Conservation (phyloP, 2,888 invertebrate species). For the Callinectes sapidus region DNA sequence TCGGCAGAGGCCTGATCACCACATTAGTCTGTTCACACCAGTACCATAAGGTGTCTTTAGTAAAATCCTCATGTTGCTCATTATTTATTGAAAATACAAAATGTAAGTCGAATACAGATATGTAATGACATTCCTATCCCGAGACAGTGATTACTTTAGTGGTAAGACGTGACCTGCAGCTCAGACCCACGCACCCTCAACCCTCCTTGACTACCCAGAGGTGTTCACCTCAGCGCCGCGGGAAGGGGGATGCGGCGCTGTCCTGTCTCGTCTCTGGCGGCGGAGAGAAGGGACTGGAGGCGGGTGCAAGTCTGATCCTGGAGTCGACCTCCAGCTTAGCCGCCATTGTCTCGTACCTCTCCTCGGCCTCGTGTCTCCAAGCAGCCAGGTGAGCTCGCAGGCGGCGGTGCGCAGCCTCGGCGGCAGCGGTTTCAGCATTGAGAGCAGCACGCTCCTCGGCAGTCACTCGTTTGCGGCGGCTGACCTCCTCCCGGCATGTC, state of each 20-base stretch:
- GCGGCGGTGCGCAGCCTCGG: constrained; percentile 65
- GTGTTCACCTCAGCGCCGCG: not conserved
- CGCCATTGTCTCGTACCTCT: constrained; percentile 59
- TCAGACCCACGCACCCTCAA: not conserved
- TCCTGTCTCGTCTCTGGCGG: not conserved
- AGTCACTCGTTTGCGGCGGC: constrained; percentile 57
- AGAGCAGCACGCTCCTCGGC: constrained; percentile 57
- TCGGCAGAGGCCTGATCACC: not conserved
- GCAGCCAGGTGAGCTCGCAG: constrained; percentile 60
- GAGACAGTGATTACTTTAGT: not conserved
- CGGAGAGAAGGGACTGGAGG: not conserved
- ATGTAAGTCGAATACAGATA: not conserved
- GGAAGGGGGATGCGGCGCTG: not conserved
- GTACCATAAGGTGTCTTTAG: not conserved
- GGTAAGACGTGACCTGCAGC: not conserved
- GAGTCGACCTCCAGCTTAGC: constrained; percentile 49
- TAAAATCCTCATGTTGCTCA: not conserved
- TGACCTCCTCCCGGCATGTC: constrained; percentile 56
- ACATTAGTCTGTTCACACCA: not conserved
- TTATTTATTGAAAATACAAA: not conserved
- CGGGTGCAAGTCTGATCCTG: not conserved
- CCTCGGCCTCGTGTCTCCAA: constrained; percentile 66
- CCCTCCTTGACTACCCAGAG: not conserved
- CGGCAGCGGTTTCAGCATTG: constrained; percentile 34
- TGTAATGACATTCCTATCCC: not conserved